Evolutionary conservation across 2,113 vertebrate species (phyloP).

Genomic region (Lanius collurio): DNA sequence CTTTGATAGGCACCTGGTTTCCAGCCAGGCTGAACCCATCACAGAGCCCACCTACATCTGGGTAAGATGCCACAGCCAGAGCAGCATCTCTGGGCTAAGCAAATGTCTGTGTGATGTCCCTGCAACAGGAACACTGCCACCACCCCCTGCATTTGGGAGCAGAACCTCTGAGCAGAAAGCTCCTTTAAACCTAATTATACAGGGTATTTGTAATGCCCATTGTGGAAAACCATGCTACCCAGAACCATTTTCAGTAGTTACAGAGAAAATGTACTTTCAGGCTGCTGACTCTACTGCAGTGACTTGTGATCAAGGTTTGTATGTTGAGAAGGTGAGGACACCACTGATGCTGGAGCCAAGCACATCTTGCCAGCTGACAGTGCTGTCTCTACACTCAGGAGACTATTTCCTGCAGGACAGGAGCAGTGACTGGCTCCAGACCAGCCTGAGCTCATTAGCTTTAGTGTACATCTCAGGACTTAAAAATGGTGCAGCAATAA

Average conservation of each 20-base stretch:
- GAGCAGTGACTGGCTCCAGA: neutral
- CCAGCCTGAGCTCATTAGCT: neutral
- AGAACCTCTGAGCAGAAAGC: neutral
- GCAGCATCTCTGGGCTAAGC: neutral
- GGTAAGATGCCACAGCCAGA: neutral
- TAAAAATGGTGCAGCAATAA: neutral
- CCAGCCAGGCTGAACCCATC: neutral
- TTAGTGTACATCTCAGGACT: neutral
- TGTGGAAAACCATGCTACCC: neutral
- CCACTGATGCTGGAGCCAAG: rapidly evolving
- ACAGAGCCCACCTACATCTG: rapidly evolving
- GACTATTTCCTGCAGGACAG: neutral
- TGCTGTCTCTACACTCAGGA: neutral
- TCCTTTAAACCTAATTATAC: neutral
- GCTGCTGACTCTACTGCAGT: neutral
- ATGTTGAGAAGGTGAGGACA: neutral
- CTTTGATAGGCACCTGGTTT: neutral
- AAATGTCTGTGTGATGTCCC: neutral
- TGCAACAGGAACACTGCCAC: neutral
- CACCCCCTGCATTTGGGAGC: neutral
- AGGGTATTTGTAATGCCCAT: neutral
- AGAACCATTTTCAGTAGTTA: neutral
- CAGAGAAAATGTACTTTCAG: neutral
- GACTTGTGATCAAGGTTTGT: neutral
- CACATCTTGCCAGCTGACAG: neutral